Evolutionary conservation across 1,140 invertebrate species (phyloP), one percentile per base, ranked within the genome.

Genomic region (Pogonomyrmex californicus): DNA sequence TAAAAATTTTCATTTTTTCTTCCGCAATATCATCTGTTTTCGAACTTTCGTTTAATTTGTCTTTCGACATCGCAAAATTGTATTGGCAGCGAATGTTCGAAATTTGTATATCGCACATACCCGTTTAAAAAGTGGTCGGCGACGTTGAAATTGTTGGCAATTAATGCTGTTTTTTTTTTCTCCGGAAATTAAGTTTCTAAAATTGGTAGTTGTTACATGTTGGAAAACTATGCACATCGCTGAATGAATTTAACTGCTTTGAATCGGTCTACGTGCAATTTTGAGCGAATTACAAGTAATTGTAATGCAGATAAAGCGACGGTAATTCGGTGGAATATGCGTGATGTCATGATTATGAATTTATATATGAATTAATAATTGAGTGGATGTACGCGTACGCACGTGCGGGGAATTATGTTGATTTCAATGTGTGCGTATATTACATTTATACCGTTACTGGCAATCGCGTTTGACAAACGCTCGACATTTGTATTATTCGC

Each of bases 331-430:
- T 75, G 79, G 44, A 83, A 83, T 83, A 62, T 41, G 68, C 54
- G 79, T 83, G 68, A 83, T 83, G 79, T 83, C 79, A 60, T 60
- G 68, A 83, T 83, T 83, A 83, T 83, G 54, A 83, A 75, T 83
- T 83, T 83, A 83, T 83, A 83, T 75, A 83, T 54, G 68, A 83
- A 83, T 83, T 83, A 83, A 83, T 83, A 83, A 83, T 83, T 75
- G 79, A 70, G 54, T 83, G 30, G 79, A 73, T 73, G 68, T 83
- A 63, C 47, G 68, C 79, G 54, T 49, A 17, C 54, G 68, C 68
- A 73, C 68, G 79, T 58, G 66, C 79, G 33, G 56, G 54, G 79
- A 83, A 83, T 83, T 83, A 83, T 71, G 79, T 83, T 54, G 54
- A 75, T 60, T 73, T 73, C 79, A 33, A 62, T 41, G 58, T 83